Evolutionary conservation across 2,797 vertebrate genomes (phyloP).

Genomic region (Lagorchestes hirsutus): DNA sequence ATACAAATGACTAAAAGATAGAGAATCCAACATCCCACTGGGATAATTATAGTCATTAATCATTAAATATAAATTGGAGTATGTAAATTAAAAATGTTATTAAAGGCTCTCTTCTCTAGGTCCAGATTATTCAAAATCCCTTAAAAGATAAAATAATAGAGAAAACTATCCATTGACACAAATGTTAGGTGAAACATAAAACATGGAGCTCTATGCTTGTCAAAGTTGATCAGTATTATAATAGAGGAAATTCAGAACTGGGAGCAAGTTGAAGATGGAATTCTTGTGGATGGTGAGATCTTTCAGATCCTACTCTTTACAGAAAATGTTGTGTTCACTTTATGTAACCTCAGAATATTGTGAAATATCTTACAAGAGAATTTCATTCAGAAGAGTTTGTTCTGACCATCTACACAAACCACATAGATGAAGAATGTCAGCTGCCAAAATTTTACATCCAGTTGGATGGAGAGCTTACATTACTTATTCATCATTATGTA

Average conservation of each 20-base stretch:
- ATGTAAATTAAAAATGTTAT: neutral
- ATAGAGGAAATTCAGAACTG: neutral
- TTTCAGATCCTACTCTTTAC: neutral
- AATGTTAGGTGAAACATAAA: neutral
- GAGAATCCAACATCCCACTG: neutral
- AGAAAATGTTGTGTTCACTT: neutral
- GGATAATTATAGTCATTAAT: neutral
- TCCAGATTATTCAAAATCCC: neutral
- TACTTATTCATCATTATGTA: neutral
- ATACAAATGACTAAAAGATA: neutral
- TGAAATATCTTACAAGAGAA: neutral
- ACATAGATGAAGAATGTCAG: neutral
- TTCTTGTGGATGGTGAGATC: neutral
- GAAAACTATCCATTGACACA: neutral
- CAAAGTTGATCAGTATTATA: neutral
- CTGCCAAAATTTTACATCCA: neutral
- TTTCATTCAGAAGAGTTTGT: neutral
- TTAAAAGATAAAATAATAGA: neutral
- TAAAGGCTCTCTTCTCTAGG: neutral
- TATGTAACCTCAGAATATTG: neutral
- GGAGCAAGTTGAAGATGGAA: neutral
- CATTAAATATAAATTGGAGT: neutral
- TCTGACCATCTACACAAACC: neutral
- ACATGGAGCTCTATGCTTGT: neutral
- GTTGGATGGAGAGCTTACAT: neutral